These are phyloP conservation scores for Guaruba guarouba DNA, from an alignment of 2,113 vertebrate genomes.

Conservation along the genomic window DNA sequence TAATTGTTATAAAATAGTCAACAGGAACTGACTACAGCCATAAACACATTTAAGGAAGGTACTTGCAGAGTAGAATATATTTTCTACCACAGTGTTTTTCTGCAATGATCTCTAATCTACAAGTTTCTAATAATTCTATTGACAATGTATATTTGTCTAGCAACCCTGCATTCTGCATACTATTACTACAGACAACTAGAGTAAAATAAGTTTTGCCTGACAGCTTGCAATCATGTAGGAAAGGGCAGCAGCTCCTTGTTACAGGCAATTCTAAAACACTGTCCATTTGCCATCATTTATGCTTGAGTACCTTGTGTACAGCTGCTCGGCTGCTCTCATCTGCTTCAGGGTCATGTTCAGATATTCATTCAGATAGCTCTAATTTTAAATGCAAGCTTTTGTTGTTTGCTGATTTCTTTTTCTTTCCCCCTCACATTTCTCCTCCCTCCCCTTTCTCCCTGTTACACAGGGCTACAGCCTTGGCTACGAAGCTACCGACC, in stretches of 20 bases:
- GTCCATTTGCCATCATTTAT: conserved; percentile 32
- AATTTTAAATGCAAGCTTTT: conserved; percentile 11
- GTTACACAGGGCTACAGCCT: conserved; percentile 65
- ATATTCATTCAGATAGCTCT: conserved; percentile 34
- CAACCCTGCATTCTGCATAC: neutral
- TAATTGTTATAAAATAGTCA: neutral
- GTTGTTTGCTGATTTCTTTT: conserved; percentile 41
- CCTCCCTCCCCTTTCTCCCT: conserved; percentile 14
- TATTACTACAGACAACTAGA: neutral
- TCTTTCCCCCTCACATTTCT: neutral
- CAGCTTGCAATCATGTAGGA: neutral
- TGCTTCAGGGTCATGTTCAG: conserved; percentile 19
- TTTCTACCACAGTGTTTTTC: neutral
- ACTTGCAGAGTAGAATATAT: neutral
- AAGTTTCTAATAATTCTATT: neutral
- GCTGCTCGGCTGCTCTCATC: conserved; percentile 15
- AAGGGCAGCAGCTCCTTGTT: conserved; percentile 10
- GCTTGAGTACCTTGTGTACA: conserved; percentile 37
- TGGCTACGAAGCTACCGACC: conserved; percentile 52
- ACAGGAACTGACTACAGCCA: neutral
- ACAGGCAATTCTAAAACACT: conserved; percentile 12
- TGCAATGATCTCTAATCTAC: neutral
- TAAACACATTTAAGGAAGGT: neutral
- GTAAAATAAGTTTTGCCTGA: neutral
- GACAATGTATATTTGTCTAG: neutral